Evolutionary conservation across 2,888 invertebrate species (phyloP), one percentile per base, ranked within the genome.

Genomic region (Tipula helvola): DNA sequence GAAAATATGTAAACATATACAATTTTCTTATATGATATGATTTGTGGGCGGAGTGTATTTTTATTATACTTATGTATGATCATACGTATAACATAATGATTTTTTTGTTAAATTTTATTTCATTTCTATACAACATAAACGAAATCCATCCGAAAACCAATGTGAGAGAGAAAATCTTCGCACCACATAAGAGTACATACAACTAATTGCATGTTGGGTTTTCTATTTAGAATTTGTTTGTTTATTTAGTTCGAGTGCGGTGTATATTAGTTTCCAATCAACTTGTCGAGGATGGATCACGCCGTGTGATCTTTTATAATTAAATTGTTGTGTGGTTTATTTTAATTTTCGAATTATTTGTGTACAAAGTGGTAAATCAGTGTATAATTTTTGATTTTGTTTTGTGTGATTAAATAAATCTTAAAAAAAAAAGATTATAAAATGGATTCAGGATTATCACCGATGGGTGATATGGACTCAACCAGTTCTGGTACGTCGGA

Each of bases 401-500:
- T 71, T 71, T 28, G 71, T 71, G 71, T 10, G 71, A 28, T 18
- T 28, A 18, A 16, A 16, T 16, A n/a, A 44, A 52, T n/a, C 5
- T 28, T 28, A 28, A 28, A 28, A 28, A 28, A 28, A 28, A 28
- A 28, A 52, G 28, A 71, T 71, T 39, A 39, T 87, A 90, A 89
- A 88, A 91, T 91, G 90, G 90, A 91, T 89, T 89, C 89, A 85
- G 89, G 90, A 39, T 89, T 90, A 88, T 89, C 91, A 86, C 90
- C 90, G 18, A 90, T 89, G 87, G 91, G 91, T 86, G 91, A 91
- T 87, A 89, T 91, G 89, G 91, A 91, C 87, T 91, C 91, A 3
- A 91, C 91, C 39, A 91, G 91, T 88, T 91, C 91, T 89, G 91
- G 85, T 42, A 85, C 85, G 5, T 85, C 85, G 13, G 85, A 84